A percentile compares a stretch with the other conserved stretches of the same genome.
phyloP scores from a whole-genome alignment of 2,797 vertebrate species.

The Sebastiscus tertius region DNA sequence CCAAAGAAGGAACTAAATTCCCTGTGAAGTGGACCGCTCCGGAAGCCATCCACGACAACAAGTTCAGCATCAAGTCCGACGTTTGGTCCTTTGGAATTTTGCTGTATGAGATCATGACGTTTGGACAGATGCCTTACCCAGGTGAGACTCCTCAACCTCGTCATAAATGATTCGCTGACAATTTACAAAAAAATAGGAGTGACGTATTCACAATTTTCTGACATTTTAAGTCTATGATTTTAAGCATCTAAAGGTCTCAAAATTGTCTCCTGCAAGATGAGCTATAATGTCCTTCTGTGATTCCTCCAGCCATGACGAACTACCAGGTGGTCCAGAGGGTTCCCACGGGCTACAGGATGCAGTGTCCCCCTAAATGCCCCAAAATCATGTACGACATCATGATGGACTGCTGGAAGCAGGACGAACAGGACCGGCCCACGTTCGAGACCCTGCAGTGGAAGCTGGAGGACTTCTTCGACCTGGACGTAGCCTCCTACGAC shows the following conservation, averaged over 20 bases:
- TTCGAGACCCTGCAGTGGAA: constrained; percentile 88
- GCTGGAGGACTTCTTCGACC: constrained; percentile 88
- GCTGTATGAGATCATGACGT: constrained; percentile 95
- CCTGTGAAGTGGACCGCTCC: constrained; percentile 98
- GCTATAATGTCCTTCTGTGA: neutral
- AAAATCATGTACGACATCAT: constrained; percentile 86
- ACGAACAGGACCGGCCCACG: constrained; percentile 82
- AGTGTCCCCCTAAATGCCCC: constrained; percentile 83
- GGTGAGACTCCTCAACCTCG: constrained; percentile 76
- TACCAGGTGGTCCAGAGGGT: constrained; percentile 86
- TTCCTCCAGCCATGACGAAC: constrained; percentile 84
- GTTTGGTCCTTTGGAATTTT: constrained; percentile 97
- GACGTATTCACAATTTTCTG: neutral
- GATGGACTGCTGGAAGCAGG: constrained; percentile 87
- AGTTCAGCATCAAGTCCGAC: constrained; percentile 94
- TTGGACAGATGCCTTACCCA: constrained; percentile 91
- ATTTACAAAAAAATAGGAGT: neutral
- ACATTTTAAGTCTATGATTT: neutral
- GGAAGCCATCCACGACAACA: constrained; percentile 87
- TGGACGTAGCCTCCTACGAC: constrained; percentile 70
- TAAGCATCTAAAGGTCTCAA: neutral
- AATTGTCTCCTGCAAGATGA: neutral
- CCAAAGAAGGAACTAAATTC: constrained; percentile 87
- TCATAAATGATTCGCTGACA: neutral
- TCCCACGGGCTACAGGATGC: constrained; percentile 86